A percentile compares a stretch with the other conserved stretches of the same genome.
Conservation (phyloP, 2,888 invertebrate species). For the Schrankia costaestrigalis region DNA sequence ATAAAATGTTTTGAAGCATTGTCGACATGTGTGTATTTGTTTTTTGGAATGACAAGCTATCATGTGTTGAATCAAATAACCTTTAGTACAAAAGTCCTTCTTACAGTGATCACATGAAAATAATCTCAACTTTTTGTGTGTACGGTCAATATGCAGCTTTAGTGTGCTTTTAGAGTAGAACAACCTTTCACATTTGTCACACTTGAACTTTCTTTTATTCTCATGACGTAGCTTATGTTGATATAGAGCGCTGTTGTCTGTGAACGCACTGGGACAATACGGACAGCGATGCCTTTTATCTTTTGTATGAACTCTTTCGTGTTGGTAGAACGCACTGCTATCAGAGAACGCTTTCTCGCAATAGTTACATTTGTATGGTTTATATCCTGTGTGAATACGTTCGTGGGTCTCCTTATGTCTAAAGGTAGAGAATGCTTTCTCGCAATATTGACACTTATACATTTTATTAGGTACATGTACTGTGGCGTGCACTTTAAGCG, state of each 20-base stretch:
- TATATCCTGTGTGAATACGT: slow-evolving; percentile 30
- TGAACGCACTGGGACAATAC: slow-evolving; percentile 30
- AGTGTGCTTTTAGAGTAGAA: slow-evolving; percentile 11
- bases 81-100: background rate
- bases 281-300: slow-evolving; percentile 35
- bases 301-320: slow-evolving; percentile 38
- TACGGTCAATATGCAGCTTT: background rate
- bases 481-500: slow-evolving; percentile 20
- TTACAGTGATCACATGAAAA: slow-evolving; percentile 2
- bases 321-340: slow-evolving; percentile 29
- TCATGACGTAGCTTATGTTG: slow-evolving; percentile 30
- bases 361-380: slow-evolving; percentile 29
- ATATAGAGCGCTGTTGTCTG: slow-evolving; percentile 30
- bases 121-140: background rate
- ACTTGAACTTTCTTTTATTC: slow-evolving; percentile 14
- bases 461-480: slow-evolving; percentile 21
- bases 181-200: slow-evolving; percentile 24
- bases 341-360: slow-evolving; percentile 39
- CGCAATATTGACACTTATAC: slow-evolving; percentile 29
- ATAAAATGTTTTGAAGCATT: slow-evolving; percentile 1
- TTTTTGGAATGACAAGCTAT: background rate
- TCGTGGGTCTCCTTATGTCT: background rate
- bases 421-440: slow-evolving; percentile 24
- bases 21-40: background rate
- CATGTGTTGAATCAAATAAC: background rate